Percentiles rank a stretch among this genome's conserved stretches.
These are phyloP conservation scores for Acanthopleura granulata DNA, from an alignment of 2,888 invertebrate species.

Conservation along the genomic window DNA sequence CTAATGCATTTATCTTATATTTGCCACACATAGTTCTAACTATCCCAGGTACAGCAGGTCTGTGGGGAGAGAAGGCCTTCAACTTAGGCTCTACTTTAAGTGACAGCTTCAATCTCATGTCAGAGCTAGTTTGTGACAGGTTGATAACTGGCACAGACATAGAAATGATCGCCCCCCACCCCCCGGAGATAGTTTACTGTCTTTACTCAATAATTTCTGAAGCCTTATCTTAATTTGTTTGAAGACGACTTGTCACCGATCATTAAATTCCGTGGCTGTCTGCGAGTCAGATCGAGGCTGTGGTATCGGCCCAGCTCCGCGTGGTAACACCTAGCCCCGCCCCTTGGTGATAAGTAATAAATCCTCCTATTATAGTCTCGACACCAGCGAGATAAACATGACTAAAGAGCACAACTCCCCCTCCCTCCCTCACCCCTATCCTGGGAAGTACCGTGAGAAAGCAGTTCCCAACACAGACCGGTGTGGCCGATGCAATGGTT, in stretches of 20 bases:
- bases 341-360: background rate
- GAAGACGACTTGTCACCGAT: background rate
- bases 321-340: too few species aligned
- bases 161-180: background rate
- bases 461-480: too few species aligned
- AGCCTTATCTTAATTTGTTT: background rate
- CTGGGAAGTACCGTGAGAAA: too few species aligned
- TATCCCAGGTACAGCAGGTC: background rate
- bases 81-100: background rate
- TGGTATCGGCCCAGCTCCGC: too few species aligned
- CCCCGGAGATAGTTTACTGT: background rate
- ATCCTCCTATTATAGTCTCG: background rate
- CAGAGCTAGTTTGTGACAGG: background rate
- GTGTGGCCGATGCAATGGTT: too few species aligned
- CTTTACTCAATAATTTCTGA: background rate
- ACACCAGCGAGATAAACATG: background rate
- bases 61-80: background rate
- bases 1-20: background rate
- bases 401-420: background rate
- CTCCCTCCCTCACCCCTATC: too few species aligned
- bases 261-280: too few species aligned
- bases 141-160: background rate
- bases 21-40: background rate
- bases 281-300: too few species aligned
- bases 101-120: slow-evolving; percentile 8